Evolutionary conservation across 2,113 vertebrate species (phyloP).

Genomic region (Micronycteris hirsuta): DNA sequence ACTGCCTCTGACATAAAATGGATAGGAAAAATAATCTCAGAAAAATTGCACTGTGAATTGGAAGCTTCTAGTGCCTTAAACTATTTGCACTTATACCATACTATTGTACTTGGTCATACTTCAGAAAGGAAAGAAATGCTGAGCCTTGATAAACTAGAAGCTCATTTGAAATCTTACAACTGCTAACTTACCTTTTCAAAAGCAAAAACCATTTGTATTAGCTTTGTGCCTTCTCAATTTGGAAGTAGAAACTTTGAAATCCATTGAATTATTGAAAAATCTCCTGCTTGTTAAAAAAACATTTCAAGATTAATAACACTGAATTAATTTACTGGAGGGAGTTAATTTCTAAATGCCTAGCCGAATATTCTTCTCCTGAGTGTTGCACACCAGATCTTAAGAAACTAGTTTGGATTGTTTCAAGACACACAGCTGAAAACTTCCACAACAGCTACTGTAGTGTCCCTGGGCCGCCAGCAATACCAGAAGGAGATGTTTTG

Average conservation of each 20-base stretch:
- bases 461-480: slow-evolving; percentile 93
- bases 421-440: slow-evolving; percentile 92
- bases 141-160: slow-evolving; percentile 95
- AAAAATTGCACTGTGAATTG: slow-evolving; percentile 95
- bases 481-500: slow-evolving; percentile 90
- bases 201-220: slow-evolving; percentile 96
- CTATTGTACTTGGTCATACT: slow-evolving; percentile 87
- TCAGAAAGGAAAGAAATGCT: slow-evolving; percentile 90
- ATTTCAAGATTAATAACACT: slow-evolving; percentile 89
- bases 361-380: slow-evolving; percentile 93
- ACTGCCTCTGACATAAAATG: slow-evolving; percentile 93
- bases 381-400: slow-evolving; percentile 95
- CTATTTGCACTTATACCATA: slow-evolving; percentile 96
- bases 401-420: slow-evolving; percentile 96
- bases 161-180: slow-evolving; percentile 95
- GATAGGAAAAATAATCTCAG: slow-evolving; percentile 96
- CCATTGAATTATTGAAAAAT: slow-evolving; percentile 90
- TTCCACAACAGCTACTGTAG: slow-evolving; percentile 93
- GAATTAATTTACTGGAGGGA: slow-evolving; percentile 92
- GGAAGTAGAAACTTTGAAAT: slow-evolving; percentile 90
- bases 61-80: slow-evolving; percentile 97
- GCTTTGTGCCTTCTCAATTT: slow-evolving; percentile 94
- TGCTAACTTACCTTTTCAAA: slow-evolving; percentile 94
- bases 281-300: slow-evolving; percentile 89
- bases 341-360: slow-evolving; percentile 91